phyloP scores from a whole-genome alignment of 2,113 vertebrate genomes.

The Herpetotheres cachinnans region DNA sequence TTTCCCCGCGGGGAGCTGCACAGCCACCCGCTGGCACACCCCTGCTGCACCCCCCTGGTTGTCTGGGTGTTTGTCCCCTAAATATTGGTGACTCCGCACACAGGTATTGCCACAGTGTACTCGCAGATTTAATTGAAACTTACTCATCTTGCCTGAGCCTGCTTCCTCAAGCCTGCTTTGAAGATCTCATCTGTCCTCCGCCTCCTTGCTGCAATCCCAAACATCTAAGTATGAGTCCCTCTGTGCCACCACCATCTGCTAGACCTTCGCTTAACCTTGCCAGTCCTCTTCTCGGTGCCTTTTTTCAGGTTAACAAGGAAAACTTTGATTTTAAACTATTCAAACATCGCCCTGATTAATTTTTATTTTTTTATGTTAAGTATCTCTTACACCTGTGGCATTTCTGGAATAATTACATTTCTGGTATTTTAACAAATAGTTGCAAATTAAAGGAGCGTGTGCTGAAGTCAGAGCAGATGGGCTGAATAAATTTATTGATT shows the following conservation, averaged over 20 bases:
- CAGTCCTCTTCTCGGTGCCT: background rate
- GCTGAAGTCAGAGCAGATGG: slow-evolving; percentile 28
- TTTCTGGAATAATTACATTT: background rate
- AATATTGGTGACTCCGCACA: accelerated
- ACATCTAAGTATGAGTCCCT: background rate
- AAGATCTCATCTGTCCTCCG: background rate
- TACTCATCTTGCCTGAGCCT: background rate
- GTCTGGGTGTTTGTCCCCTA: accelerated
- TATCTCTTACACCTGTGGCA: background rate
- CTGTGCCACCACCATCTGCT: background rate
- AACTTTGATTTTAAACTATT: background rate
- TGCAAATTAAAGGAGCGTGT: background rate
- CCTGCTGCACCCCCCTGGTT: accelerated
- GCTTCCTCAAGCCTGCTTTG: background rate
- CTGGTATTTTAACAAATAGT: background rate
- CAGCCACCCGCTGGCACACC: accelerated
- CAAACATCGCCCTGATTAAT: background rate
- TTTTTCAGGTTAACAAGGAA: background rate
- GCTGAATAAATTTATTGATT: slow-evolving; percentile 16
- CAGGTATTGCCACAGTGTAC: accelerated
- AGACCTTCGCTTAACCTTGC: background rate
- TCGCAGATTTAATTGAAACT: background rate
- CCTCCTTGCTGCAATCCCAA: background rate
- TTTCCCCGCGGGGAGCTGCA: background rate
- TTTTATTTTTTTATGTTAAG: background rate